These are phyloP conservation scores for Drosophila formosana DNA, from an alignment of 2,888 invertebrate genomes.

Conservation along the genomic window DNA sequence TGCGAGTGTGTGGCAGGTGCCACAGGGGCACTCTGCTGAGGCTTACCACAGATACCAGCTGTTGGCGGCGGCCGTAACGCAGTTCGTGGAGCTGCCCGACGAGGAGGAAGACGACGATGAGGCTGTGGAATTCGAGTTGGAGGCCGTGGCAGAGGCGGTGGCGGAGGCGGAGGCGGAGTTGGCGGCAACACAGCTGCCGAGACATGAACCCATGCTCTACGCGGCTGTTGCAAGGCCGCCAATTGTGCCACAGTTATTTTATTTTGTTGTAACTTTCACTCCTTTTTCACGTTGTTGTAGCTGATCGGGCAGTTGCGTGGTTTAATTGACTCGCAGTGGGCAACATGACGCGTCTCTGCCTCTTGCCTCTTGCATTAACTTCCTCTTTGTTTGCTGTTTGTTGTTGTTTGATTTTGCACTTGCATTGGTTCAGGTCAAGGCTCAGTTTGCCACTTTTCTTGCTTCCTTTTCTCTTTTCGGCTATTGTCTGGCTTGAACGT, in stretches of 20 bases:
- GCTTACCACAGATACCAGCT: slow-evolving; percentile 68
- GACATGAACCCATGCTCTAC: slow-evolving; percentile 72
- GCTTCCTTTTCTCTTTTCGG: slow-evolving; percentile 29
- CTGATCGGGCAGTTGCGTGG: slow-evolving; percentile 19
- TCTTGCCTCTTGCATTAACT: slow-evolving; percentile 1
- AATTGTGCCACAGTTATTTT: slow-evolving; percentile 45
- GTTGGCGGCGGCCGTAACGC: slow-evolving; percentile 49
- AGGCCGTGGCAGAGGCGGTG: slow-evolving; percentile 33
- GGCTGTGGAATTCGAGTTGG: slow-evolving; percentile 50
- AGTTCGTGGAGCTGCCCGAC: slow-evolving; percentile 43
- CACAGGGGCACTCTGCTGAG: slow-evolving; percentile 1
- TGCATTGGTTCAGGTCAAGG: slow-evolving; percentile 73
- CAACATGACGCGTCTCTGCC: slow-evolving; percentile 41
- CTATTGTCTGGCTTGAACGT: slow-evolving; percentile 41
- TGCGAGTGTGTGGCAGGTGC: slow-evolving; percentile 3
- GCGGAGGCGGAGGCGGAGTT: slow-evolving; percentile 34
- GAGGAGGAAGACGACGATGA: slow-evolving; percentile 63
- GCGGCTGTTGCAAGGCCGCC: slow-evolving; percentile 34
- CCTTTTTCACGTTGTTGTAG: slow-evolving; percentile 26
- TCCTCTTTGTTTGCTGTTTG: slow-evolving; percentile 18
- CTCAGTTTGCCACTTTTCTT: slow-evolving; percentile 39
- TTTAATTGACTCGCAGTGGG: slow-evolving; percentile 48
- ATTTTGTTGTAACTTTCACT: slow-evolving; percentile 12
- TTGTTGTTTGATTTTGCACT: slow-evolving; percentile 29
- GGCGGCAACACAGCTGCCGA: slow-evolving; percentile 69